Evolutionary conservation across 2,888 invertebrate species (phyloP), one percentile per base, ranked within the genome.

Genomic region (Portevinia maculata): DNA sequence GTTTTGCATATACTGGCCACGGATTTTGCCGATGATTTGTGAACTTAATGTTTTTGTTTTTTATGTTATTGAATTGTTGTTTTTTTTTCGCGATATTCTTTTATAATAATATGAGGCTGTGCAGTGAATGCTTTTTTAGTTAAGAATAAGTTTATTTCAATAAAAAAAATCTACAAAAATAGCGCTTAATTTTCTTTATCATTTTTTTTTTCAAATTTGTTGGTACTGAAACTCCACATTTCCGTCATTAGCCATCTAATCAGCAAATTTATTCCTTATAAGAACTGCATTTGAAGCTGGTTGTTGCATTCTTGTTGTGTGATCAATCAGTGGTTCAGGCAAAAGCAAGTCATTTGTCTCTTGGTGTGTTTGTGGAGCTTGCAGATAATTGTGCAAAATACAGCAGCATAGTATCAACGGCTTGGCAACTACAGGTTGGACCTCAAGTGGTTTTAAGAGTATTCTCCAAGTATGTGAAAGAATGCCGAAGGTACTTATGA

Each of bases 391-490:
- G 21, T 44, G 44, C 44, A 44, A 44, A 19, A 44, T 44, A 44
- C 44, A 44, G 44, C 21, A 44, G 21, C 21, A 44, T 19, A 44
- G 1, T 9, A 21, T 44, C 8, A 44, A 19, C 4, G 44, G 19
- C 28, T 50, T 50, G n/a, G 28, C 48, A 28, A 50, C 48, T 50
- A 13, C 8, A 2, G 28, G 48, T 28, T 50, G 24, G 13, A 28
- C 48, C 13, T 50, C 48, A 13, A 28, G 24, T 28, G 48, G 48
- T 28, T 50, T 50, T 28, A 28, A 28, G 1, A 50, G 13, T 28
- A 50, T 28, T 50, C 48, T 24, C 48, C 48, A 50, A 28, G 48
- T 28, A 7, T 50, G 48, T n/a, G 48, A 11, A 28, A 50, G 48
- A 50, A 28, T 17, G 9, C 46, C 46, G 19, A 46, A 46, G 11